These are phyloP conservation scores for Lepidochrysops patricia DNA, from an alignment of 2,888 invertebrate genomes.

Conservation along the genomic window DNA sequence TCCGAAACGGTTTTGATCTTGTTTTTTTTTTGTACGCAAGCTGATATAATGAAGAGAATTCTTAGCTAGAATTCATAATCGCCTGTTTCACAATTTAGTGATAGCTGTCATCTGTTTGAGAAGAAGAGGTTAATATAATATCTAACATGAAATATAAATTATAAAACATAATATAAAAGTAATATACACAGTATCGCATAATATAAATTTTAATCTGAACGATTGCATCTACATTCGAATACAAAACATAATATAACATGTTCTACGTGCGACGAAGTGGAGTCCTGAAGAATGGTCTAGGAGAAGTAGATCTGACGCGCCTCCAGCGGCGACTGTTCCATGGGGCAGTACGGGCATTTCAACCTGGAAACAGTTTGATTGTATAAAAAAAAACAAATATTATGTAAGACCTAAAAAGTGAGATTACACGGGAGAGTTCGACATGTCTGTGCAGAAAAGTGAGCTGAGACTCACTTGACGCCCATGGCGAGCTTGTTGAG, in stretches of 20 bases:
- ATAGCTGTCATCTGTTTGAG: too few species aligned
- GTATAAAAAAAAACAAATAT: too few species aligned
- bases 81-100: too few species aligned
- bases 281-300: slow-evolving; percentile 35
- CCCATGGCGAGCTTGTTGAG: slow-evolving; percentile 94
- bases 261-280: slow-evolving; percentile 9
- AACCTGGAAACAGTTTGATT: slow-evolving; percentile 89
- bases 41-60: too few species aligned
- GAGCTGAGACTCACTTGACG: slow-evolving; percentile 78
- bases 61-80: too few species aligned
- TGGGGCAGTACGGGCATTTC: slow-evolving; percentile 99
- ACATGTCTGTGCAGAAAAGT: neutral
- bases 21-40: too few species aligned
- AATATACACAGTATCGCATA: neutral
- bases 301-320: slow-evolving; percentile 95
- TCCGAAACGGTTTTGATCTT: too few species aligned
- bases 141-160: too few species aligned
- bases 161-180: too few species aligned
- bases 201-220: slow-evolving; percentile 8
- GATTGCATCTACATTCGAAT: slow-evolving; percentile 11
- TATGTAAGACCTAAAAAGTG: too few species aligned
- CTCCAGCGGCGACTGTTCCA: slow-evolving; percentile 95
- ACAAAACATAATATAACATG: slow-evolving; percentile 18
- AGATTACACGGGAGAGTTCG: too few species aligned
- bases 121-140: too few species aligned